Percentiles rank a stretch among this genome's conserved stretches.
Conservation (phyloP, 2,888 invertebrate genomes). For the Epinotia demarniana region DNA sequence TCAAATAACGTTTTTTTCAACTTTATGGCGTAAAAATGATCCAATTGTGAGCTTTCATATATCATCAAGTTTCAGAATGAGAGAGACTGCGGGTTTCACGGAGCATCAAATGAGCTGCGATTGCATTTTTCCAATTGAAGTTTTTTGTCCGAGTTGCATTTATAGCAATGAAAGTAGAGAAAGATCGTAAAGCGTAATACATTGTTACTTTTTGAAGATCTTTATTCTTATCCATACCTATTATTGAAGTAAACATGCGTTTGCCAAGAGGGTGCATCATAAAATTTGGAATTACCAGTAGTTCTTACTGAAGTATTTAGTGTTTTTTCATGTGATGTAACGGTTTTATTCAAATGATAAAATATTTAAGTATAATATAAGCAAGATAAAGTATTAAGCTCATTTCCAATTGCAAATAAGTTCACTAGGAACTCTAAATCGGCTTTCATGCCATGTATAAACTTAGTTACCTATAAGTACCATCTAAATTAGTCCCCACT, state of each 20-base stretch:
- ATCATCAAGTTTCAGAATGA: conserved; percentile 37
- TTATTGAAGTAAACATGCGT: no score
- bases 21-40: neutral
- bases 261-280: no score
- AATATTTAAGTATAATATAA: no score
- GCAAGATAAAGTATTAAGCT: no score
- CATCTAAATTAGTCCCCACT: conserved; percentile 17
- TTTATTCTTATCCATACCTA: neutral
- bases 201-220: neutral
- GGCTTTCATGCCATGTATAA: neutral
- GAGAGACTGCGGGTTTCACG: conserved; percentile 16
- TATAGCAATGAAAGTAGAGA: neutral
- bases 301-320: no score
- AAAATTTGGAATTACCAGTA: no score
- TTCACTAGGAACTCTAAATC: neutral
- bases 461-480: conserved; percentile 20
- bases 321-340: no score
- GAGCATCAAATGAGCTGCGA: conserved; percentile 5
- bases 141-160: conserved; percentile 11
- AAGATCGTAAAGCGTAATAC: neutral
- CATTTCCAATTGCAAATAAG: neutral
- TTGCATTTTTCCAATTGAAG: conserved; percentile 7
- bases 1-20: neutral
- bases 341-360: no score
- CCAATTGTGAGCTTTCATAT: conserved; percentile 13